Evolutionary conservation across 2,797 vertebrate species (phyloP).

Genomic region (Mus caroli): DNA sequence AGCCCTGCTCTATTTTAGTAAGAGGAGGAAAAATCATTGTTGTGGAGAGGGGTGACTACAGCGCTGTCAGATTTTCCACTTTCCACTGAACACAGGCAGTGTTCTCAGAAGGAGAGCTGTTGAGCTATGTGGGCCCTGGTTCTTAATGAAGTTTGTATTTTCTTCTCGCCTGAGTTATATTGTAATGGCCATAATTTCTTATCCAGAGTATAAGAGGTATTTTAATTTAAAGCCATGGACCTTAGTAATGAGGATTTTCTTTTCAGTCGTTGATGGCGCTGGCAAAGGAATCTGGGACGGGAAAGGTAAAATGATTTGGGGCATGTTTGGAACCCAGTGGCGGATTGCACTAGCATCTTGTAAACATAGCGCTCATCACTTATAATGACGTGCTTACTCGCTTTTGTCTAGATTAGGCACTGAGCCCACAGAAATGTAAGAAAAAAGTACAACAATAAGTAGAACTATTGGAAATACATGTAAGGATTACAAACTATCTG

Average conservation of each 20-base stretch:
- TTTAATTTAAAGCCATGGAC: background rate
- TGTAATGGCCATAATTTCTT: background rate
- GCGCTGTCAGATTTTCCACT: constrained; percentile 75
- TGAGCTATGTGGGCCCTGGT: background rate
- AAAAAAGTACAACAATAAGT: constrained; percentile 1
- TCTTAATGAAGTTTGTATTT: constrained; percentile 33
- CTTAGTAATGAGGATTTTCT: background rate
- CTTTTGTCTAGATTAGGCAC: constrained; percentile 28
- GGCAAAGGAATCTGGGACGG: background rate
- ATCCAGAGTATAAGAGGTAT: background rate
- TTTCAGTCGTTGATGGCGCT: background rate
- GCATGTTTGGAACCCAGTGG: background rate
- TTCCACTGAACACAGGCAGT: background rate
- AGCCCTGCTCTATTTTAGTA: constrained; percentile 67
- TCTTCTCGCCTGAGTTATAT: constrained; percentile 26
- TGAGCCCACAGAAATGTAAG: constrained; percentile 40
- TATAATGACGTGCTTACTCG: background rate
- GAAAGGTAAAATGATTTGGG: background rate
- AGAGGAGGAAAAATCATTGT: constrained; percentile 73
- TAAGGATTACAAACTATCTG: background rate
- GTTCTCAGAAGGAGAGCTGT: constrained; percentile 58
- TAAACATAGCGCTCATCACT: background rate
- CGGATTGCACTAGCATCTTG: background rate
- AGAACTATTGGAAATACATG: constrained; percentile 42
- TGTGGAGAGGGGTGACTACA: constrained; percentile 53